These are phyloP conservation scores for Andrena bucephala DNA, from an alignment of 2,888 invertebrate species.

Conservation along the genomic window DNA sequence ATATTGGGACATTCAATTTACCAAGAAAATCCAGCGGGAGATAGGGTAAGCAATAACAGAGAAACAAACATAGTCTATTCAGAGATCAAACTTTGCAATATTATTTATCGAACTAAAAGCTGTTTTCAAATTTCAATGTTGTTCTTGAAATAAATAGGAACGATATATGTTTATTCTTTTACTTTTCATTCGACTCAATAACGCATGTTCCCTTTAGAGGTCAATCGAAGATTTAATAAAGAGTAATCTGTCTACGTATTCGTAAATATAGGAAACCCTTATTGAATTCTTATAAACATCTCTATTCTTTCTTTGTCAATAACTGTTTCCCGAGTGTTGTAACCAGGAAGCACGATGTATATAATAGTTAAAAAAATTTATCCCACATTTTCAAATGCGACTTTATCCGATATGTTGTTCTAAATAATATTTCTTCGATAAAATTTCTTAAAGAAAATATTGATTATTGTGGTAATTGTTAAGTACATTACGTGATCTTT, in stretches of 20 bases:
- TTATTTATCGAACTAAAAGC: constrained; percentile 64
- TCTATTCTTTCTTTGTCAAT: constrained; percentile 14
- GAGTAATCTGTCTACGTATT: constrained; percentile 13
- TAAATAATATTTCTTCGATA: constrained; percentile 13
- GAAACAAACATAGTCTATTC: constrained; percentile 84
- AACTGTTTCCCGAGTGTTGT: constrained; percentile 17
- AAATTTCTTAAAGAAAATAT: constrained; percentile 25
- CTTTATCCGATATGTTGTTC: constrained; percentile 23
- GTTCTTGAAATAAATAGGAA: constrained; percentile 41
- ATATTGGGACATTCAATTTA: constrained; percentile 84
- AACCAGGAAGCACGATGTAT: constrained; percentile 2
- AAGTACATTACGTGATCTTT: constrained; percentile 37
- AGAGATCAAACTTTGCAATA: constrained; percentile 78
- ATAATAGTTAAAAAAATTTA: constrained; percentile 9
- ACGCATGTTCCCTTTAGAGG: constrained; percentile 21
- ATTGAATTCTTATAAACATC: background rate
- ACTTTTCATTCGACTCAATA: constrained; percentile 35
- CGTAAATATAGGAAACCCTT: constrained; percentile 1
- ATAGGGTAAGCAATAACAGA: constrained; percentile 85
- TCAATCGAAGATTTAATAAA: constrained; percentile 35
- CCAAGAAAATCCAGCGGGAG: constrained; percentile 85
- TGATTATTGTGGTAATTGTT: constrained; percentile 39
- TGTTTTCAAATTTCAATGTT: constrained; percentile 50
- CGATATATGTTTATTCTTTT: constrained; percentile 32
- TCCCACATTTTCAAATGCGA: constrained; percentile 6